These are phyloP conservation scores for Pocota personata DNA, from an alignment of 2,888 invertebrate genomes.

Conservation along the genomic window DNA sequence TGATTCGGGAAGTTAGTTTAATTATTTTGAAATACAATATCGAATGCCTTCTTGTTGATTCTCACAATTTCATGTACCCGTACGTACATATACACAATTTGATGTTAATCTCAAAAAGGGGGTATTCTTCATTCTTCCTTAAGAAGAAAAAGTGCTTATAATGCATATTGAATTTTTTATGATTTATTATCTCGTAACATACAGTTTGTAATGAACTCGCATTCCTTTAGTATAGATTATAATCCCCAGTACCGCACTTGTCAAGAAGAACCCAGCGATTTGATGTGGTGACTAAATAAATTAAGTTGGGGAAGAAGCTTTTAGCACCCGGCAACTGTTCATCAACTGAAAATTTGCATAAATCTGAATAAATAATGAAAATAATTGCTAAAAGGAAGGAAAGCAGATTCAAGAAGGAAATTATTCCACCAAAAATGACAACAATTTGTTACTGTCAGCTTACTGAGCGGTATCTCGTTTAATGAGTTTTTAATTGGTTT, in stretches of 20 bases:
- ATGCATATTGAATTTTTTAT: slow-evolving; percentile 21
- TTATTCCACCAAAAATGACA: slow-evolving; percentile 67
- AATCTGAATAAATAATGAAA: slow-evolving; percentile 68
- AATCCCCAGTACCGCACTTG: slow-evolving; percentile 38
- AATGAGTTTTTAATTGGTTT: slow-evolving; percentile 72
- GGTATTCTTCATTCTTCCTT: background rate
- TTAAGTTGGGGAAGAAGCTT: slow-evolving; percentile 56
- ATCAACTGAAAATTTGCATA: slow-evolving; percentile 68
- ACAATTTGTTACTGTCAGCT: slow-evolving; percentile 68
- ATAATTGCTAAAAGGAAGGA: slow-evolving; percentile 65
- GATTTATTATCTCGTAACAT: slow-evolving; percentile 16
- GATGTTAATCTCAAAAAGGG: background rate
- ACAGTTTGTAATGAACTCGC: slow-evolving; percentile 13
- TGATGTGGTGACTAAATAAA: slow-evolving; percentile 63
- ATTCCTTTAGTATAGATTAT: background rate
- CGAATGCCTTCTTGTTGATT: background rate
- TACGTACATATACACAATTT: too few species aligned
- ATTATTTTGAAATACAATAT: background rate
- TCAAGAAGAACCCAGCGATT: slow-evolving; percentile 35
- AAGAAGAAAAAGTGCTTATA: background rate
- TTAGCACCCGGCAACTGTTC: slow-evolving; percentile 62
- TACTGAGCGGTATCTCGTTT: slow-evolving; percentile 61
- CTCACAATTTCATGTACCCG: background rate
- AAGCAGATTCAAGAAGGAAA: slow-evolving; percentile 54
- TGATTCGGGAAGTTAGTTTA: background rate